These are phyloP conservation scores for Physocephala rufipes DNA, from an alignment of 2,888 invertebrate species.

Conservation along the genomic window DNA sequence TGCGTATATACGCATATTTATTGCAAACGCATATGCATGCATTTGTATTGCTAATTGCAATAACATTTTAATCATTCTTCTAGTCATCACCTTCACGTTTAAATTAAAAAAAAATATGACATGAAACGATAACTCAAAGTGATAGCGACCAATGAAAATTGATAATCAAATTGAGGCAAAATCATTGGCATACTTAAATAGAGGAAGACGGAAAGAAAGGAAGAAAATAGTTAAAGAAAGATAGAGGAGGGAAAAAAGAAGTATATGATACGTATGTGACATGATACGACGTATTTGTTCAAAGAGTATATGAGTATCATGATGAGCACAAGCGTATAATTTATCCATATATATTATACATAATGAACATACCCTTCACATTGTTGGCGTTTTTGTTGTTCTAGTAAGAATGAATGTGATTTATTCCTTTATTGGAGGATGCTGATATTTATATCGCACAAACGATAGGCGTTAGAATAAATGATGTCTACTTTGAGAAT, in stretches of 20 bases:
- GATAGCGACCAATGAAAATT: conserved; percentile 19
- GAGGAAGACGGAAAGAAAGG: background rate
- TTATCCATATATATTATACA: background rate
- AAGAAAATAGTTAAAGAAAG: background rate
- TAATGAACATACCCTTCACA: background rate
- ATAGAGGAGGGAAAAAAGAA: too few species aligned
- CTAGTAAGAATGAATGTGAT: conserved; percentile 44
- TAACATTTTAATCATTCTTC: conserved; percentile 22
- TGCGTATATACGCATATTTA: background rate
- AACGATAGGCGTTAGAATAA: too few species aligned
- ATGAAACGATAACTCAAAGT: conserved; percentile 26
- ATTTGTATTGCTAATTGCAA: conserved; percentile 23
- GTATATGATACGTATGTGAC: too few species aligned
- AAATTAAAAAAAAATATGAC: conserved; percentile 15
- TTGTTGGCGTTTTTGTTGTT: conserved; percentile 23
- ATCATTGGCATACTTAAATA: background rate
- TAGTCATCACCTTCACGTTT: conserved; percentile 8
- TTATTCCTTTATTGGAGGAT: conserved; percentile 45
- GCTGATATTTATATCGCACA: background rate
- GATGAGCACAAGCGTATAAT: background rate
- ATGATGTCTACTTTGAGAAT: too few species aligned
- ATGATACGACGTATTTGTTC: too few species aligned
- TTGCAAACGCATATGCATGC: too few species aligned
- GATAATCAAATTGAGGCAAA: conserved; percentile 28
- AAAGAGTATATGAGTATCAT: too few species aligned